Base-by-base conservation (phyloP, 92 coral and sea anemone species). In the Umimayanthus kanabou region DNA sequence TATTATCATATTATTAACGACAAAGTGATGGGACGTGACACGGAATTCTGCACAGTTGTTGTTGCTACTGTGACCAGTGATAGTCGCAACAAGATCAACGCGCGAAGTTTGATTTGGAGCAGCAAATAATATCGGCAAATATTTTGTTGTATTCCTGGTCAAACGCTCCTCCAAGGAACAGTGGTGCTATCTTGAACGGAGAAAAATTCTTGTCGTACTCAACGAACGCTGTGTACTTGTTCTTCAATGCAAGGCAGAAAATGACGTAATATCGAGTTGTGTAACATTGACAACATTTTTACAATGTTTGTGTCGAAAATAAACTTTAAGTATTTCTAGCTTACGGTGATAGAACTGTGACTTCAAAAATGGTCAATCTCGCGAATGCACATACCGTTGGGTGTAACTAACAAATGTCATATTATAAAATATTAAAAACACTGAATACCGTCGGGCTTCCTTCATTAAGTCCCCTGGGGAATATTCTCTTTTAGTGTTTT, bases 41-140 rank as follows among this genome's bases (percentile, higher is more conserved):
- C 99, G 95, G 84, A 90, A 90, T 25, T 96, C 97, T 2, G 99
- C 97, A 81, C 99, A 97, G 88, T 94, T 90, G 80, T 95, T 92
- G 86, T 97, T 93, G 53, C 92, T 95, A 13, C 99, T 98, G 57
- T 94, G 97, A 8, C 99, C 99, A 9, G 99, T 97, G 65, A 97
- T 97, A 3, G 93, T 90, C 16, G 99, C 98, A 28, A 97, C 99
- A 29, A 97, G 96, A 70, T 95, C 91, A 30, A 97, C 98, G 39
- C 89, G 90, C 64, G 94, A 90, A 33, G 95, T 92, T 80, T 85
- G 88, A 2, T 14, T 50, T 69, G 97, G 95, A 61, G 84, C 90
- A 13, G 42, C 39, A 86, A 97, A 95, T 29, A 39, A 28, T 6
- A 90, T 50, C 0, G 92, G 92, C 23, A 77, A 40, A 82, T 95